Conservation (phyloP, 2,797 vertebrate genomes). For the Crenichthys baileyi region DNA sequence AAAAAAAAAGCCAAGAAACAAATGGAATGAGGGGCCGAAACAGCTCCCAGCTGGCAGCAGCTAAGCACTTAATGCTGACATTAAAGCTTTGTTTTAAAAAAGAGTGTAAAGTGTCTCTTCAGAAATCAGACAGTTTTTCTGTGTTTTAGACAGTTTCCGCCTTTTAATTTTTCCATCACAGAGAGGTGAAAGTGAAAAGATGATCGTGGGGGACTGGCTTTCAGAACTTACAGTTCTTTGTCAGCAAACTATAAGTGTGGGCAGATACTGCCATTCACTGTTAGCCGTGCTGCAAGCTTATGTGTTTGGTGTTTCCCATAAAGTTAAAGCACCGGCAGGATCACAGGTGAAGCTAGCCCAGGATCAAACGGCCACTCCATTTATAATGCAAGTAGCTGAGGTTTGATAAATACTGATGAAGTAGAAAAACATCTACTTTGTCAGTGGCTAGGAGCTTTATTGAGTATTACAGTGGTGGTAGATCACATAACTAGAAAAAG, state of each 20-base stretch:
- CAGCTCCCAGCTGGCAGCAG: constrained; percentile 69
- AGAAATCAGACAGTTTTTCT: constrained; percentile 56
- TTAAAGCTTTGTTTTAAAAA: constrained; percentile 69
- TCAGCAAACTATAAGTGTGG: constrained; percentile 27
- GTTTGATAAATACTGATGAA: constrained; percentile 4
- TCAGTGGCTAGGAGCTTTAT: constrained; percentile 5
- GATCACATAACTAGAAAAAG: background rate
- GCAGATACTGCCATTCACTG: constrained; percentile 29
- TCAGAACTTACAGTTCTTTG: constrained; percentile 36
- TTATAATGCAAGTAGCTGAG: background rate
- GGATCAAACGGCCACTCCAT: constrained; percentile 11
- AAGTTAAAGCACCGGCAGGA: constrained; percentile 14
- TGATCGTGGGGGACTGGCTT: constrained; percentile 44
- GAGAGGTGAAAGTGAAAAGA: constrained; percentile 60
- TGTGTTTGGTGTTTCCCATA: constrained; percentile 5
- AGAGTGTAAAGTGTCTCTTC: constrained; percentile 70
- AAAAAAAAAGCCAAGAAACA: constrained; percentile 71
- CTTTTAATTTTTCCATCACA: constrained; percentile 51
- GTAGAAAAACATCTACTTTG: background rate
- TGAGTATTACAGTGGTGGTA: constrained; percentile 17
- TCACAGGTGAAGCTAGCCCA: constrained; percentile 3
- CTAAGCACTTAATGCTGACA: constrained; percentile 78
- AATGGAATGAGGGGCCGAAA: constrained; percentile 72
- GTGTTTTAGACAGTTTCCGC: constrained; percentile 55
- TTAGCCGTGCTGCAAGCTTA: constrained; percentile 8